Evolutionary conservation across 2,797 vertebrate genomes (phyloP).

Genomic region (Channa striata): DNA sequence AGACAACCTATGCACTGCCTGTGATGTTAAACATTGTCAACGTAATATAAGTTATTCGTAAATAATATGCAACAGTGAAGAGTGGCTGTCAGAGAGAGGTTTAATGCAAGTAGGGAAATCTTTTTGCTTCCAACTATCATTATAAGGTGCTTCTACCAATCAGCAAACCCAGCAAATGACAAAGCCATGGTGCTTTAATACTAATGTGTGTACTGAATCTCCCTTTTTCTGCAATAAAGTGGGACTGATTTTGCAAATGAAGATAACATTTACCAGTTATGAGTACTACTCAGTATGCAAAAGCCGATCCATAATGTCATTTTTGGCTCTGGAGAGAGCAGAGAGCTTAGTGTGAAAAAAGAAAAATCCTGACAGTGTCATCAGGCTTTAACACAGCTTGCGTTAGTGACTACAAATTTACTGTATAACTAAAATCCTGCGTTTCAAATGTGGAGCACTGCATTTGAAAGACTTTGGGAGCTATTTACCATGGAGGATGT

Average conservation of each 20-base stretch:
- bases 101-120: not conserved
- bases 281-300: not conserved
- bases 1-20: not conserved
- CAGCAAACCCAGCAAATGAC: not conserved
- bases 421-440: too few relatives aligned
- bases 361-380: too few relatives aligned
- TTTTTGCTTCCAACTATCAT: not conserved
- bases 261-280: not conserved
- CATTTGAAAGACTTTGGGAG: too few relatives aligned
- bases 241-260: not conserved
- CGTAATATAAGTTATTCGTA: too few relatives aligned
- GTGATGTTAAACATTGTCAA: not conserved
- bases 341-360: not conserved
- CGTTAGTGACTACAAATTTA: too few relatives aligned
- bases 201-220: not conserved
- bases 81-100: not conserved
- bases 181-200: not conserved
- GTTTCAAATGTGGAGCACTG: too few relatives aligned
- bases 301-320: not conserved
- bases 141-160: not conserved
- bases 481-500: too few relatives aligned
- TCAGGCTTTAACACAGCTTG: too few relatives aligned
- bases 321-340: not conserved
- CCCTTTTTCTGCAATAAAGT: conserved; percentile 7
- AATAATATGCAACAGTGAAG: not conserved